Evolutionary conservation across 2,113 vertebrate genomes (phyloP).

Genomic region (Misgurnus mizolepis): DNA sequence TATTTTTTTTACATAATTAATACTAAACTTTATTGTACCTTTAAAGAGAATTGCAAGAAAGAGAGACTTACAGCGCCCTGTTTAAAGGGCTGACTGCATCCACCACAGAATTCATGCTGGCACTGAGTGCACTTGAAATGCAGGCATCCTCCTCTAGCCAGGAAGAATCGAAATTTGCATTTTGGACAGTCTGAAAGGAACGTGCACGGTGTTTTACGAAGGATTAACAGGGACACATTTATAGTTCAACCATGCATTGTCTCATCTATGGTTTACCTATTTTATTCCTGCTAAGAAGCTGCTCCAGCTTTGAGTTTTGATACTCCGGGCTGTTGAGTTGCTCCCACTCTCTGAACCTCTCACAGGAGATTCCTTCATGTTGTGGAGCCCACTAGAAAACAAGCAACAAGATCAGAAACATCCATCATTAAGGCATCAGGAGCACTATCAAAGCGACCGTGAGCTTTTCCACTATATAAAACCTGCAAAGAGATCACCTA

Average conservation of each 20-base stretch:
- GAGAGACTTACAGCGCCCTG: conserved; percentile 65
- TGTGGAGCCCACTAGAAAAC: conserved; percentile 70
- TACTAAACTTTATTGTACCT: not conserved
- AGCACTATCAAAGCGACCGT: not conserved
- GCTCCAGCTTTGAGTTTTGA: conserved; percentile 52
- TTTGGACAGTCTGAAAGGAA: conserved; percentile 73
- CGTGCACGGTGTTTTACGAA: not conserved
- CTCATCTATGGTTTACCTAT: conserved; percentile 63
- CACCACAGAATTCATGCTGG: conserved; percentile 75
- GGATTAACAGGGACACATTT: not conserved
- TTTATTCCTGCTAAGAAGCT: conserved; percentile 60
- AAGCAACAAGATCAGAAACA: not conserved
- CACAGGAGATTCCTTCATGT: conserved; percentile 72
- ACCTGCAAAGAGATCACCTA: conserved; percentile 57
- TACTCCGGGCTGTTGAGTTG: conserved; percentile 63
- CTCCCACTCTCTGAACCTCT: conserved; percentile 70
- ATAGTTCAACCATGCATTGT: not conserved
- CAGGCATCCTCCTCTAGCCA: conserved; percentile 77
- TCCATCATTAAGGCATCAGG: not conserved
- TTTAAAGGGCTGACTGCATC: conserved; percentile 65
- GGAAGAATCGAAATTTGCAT: conserved; percentile 71
- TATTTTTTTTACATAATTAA: not conserved
- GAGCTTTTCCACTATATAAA: not conserved
- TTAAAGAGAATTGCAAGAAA: not conserved
- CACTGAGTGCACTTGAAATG: conserved; percentile 79